Conservation (phyloP, 1,140 invertebrate species). For the Brachionus plicatilis region DNA sequence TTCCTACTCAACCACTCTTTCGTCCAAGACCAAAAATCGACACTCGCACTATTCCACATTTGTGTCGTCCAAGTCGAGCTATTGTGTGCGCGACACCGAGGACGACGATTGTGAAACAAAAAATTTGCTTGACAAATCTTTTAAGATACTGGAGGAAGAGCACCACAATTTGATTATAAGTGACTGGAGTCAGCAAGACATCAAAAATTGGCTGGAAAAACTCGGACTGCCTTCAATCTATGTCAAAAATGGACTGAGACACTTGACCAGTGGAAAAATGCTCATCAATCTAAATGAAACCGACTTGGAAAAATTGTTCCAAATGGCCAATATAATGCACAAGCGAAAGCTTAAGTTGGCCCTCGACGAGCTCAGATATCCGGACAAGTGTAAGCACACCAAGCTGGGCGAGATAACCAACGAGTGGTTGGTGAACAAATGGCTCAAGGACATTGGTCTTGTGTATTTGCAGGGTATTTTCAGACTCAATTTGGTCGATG, state of each 20-base stretch:
- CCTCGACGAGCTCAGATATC: slow-evolving; percentile 8
- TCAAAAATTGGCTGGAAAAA: slow-evolving; percentile 30
- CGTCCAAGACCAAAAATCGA: background rate
- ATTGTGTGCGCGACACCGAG: background rate
- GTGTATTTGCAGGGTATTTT: slow-evolving; percentile 17
- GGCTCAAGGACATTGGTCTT: slow-evolving; percentile 23
- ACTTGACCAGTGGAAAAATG: slow-evolving; percentile 1
- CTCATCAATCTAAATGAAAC: background rate
- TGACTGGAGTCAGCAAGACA: background rate
- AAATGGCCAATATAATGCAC: slow-evolving; percentile 15
- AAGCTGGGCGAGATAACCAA: slow-evolving; percentile 15
- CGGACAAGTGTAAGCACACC: slow-evolving; percentile 31
- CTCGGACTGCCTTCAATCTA: background rate
- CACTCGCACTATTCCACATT: background rate
- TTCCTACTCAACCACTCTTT: background rate
- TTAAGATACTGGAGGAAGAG: background rate
- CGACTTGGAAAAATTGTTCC: slow-evolving; percentile 28
- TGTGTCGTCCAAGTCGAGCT: slow-evolving; percentile 1
- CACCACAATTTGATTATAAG: background rate
- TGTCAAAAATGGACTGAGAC: slow-evolving; percentile 6
- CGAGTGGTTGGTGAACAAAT: slow-evolving; percentile 13
- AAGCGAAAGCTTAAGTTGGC: slow-evolving; percentile 21
- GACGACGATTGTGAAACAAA: background rate
- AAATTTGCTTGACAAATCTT: slow-evolving; percentile 1
- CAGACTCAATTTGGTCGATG: slow-evolving; percentile 30